Percentiles rank a stretch among this genome's conserved stretches.
These are phyloP conservation scores for Cremastinae sp. DNA, from an alignment of 2,888 invertebrate genomes.

Conservation along the genomic window DNA sequence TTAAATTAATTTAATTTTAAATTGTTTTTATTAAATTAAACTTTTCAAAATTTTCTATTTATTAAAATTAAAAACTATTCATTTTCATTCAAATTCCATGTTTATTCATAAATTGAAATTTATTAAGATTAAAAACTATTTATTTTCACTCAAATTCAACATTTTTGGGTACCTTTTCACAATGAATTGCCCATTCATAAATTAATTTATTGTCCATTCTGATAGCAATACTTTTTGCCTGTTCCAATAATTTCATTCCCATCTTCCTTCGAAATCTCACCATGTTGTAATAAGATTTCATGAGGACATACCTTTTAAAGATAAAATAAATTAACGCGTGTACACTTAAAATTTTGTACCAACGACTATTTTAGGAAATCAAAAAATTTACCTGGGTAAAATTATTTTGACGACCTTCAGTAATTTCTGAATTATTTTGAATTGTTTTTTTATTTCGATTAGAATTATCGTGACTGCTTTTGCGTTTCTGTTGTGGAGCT, in stretches of 20 bases:
- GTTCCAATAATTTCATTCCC: conserved; percentile 79
- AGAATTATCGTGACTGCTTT: conserved; percentile 68
- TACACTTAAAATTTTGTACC: not conserved
- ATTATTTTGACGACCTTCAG: conserved; percentile 71
- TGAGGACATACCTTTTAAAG: conserved; percentile 79
- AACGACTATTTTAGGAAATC: too few relatives aligned
- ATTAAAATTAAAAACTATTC: conserved; percentile 12
- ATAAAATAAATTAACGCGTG: conserved; percentile 14
- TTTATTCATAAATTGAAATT: not conserved
- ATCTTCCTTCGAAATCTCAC: conserved; percentile 79
- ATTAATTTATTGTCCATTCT: conserved; percentile 79
- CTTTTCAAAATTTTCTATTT: not conserved
- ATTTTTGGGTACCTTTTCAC: conserved; percentile 82
- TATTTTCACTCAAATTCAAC: too few relatives aligned
- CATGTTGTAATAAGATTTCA: conserved; percentile 82
- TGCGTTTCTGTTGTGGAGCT: conserved; percentile 68
- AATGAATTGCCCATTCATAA: conserved; percentile 81
- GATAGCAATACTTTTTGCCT: conserved; percentile 78
- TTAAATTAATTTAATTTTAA: not conserved
- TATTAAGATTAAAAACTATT: too few relatives aligned
- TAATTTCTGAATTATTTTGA: conserved; percentile 70
- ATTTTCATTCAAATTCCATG: not conserved
- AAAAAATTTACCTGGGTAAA: conserved; percentile 64
- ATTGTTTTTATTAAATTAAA: not conserved
- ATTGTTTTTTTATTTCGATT: conserved; percentile 71